Conservation (phyloP, 2,113 vertebrate species). For the Bombycilla garrulus region DNA sequence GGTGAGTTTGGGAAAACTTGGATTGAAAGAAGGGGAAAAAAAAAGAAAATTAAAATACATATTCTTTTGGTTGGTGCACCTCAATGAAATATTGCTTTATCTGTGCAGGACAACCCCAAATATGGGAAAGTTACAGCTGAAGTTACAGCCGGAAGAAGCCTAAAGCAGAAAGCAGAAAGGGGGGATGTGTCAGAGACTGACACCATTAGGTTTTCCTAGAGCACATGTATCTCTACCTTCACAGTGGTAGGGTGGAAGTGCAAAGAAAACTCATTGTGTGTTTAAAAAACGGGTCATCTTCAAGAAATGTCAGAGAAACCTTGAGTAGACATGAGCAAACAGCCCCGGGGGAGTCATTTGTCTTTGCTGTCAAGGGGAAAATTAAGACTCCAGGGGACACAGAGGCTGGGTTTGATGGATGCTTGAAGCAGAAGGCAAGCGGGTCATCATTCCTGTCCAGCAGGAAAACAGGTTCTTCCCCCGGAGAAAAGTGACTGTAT, state of each 20-base stretch:
- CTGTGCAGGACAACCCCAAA: background rate
- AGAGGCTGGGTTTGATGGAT: conserved; percentile 37
- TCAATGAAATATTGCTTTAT: background rate
- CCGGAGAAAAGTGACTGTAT: background rate
- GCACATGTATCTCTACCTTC: background rate
- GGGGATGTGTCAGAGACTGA: background rate
- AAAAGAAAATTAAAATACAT: background rate
- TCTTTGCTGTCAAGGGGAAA: conserved; percentile 63
- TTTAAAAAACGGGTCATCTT: conserved; percentile 45
- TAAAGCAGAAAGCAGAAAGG: background rate
- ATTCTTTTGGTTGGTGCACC: background rate
- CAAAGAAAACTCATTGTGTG: background rate
- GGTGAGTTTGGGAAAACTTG: background rate
- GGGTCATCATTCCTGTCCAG: conserved; percentile 17
- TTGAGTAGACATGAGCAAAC: conserved; percentile 37
- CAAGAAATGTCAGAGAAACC: background rate
- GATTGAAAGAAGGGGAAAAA: background rate
- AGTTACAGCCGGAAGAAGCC: background rate
- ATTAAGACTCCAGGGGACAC: conserved; percentile 38
- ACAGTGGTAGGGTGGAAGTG: background rate
- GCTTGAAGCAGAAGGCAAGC: background rate
- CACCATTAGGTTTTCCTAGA: background rate
- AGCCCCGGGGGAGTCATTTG: conserved; percentile 34
- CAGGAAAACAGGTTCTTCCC: background rate
- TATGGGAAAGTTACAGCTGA: background rate